Base-by-base conservation (phyloP, 1,140 invertebrate species). In the Rhagoletis pomonella region DNA sequence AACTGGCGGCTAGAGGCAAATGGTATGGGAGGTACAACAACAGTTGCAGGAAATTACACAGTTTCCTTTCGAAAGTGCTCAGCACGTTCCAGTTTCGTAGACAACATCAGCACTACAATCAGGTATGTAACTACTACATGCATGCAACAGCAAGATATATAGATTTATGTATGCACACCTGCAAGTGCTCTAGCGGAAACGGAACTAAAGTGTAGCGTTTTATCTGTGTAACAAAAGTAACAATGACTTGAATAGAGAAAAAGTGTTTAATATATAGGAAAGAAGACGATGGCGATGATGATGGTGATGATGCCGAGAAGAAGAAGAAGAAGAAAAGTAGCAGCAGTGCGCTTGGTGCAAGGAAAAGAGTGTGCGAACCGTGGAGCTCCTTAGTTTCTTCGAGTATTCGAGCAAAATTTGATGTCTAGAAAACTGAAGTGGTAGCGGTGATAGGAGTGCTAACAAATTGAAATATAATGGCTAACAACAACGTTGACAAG, bases 391-490 rank as follows among this genome's bases (percentile, higher is more conserved):
- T 55, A 69, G 67, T 47, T 5, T 39, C 12, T 62, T 55, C 50
- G 10, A 55, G 50, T 55, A 4, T 0, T 12, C 9, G 9, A 14
- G 10, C 9, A 69, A 44, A 0, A 4, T 39, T 44, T 69, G 10
- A 14, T 14, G 42, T 2, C 0, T 14, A 3, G 42, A 6, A 1
- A 4, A 12, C 14, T 77, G 44, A n/a, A 29, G 73, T 9, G 47
- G 2, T 29, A 29, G 29, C 29, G 44, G 47, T 55, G 17, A 2
- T 44, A 10, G 55, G 44, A 19, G 44, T 58, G 47, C 47, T 81
- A 7, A n/a, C 44, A 81, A 81, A 81, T 81, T 81, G 73, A 81
- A 81, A 81, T 81, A n/a, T 81, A 81, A 81, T 81, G 73, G 73
- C 55, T 81, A 81, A 29, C 47, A 81, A 81, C 73, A 81, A 73